These are phyloP conservation scores for Apeira syringaria DNA, from an alignment of 2,888 invertebrate species.

Conservation along the genomic window DNA sequence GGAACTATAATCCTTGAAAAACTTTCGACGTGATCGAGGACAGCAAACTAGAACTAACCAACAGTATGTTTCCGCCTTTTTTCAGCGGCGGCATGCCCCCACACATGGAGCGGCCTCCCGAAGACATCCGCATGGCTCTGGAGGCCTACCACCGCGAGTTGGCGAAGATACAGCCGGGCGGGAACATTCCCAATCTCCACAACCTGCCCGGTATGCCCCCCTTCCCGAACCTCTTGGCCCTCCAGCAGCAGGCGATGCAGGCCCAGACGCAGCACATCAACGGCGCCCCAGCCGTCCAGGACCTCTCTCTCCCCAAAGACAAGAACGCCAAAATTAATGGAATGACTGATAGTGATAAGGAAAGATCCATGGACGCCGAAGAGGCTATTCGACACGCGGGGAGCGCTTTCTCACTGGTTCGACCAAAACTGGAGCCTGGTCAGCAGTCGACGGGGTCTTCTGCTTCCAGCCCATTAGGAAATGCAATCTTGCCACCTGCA, in stretches of 20 bases:
- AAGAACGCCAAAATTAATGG: constrained; percentile 86
- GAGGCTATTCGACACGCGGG: constrained; percentile 90
- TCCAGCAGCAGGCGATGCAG: constrained; percentile 87
- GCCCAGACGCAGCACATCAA: constrained; percentile 83
- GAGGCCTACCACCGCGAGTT: constrained; percentile 97
- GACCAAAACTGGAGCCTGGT: constrained; percentile 93
- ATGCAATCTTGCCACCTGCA: constrained; percentile 93
- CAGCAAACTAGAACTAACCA: constrained; percentile 85
- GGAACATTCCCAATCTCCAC: constrained; percentile 83
- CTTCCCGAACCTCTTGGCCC: constrained; percentile 87
- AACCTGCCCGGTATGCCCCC: constrained; percentile 82
- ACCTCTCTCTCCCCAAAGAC: constrained; percentile 93
- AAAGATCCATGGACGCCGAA: constrained; percentile 83
- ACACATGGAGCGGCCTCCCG: constrained; percentile 85
- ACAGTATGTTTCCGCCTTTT: constrained; percentile 92
- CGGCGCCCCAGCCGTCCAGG: constrained; percentile 88
- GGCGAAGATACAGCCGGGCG: constrained; percentile 91
- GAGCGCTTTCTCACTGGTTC: constrained; percentile 94
- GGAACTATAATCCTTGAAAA: too few species aligned
- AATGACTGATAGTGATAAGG: constrained; percentile 87
- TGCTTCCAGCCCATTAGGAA: constrained; percentile 92
- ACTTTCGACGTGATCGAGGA: constrained; percentile 53
- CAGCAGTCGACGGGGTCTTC: constrained; percentile 89
- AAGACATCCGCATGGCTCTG: constrained; percentile 94
- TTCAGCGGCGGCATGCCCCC: constrained; percentile 89